phyloP scores from a whole-genome alignment of 2,113 vertebrate species.

The Phalacrocorax carbo region DNA sequence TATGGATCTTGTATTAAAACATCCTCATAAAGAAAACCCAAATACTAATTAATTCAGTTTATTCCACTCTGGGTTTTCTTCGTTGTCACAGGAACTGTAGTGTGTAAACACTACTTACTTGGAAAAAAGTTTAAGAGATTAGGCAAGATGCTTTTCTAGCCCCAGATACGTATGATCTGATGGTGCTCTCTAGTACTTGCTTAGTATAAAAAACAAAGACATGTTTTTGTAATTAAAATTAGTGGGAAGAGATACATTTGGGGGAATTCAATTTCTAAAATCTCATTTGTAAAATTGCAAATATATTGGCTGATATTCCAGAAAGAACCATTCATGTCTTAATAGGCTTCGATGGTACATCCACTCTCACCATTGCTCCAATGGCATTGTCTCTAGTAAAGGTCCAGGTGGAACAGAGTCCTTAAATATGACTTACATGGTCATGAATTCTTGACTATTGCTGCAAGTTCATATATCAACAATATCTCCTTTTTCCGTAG shows the following conservation, averaged over 20 bases:
- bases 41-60: neutral
- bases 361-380: neutral
- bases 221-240: neutral
- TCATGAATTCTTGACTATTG: neutral
- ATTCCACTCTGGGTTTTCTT: neutral
- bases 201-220: neutral
- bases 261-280: neutral
- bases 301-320: neutral
- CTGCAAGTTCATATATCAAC: neutral
- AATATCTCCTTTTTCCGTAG: slow-evolving; percentile 57
- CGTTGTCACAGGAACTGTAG: neutral
- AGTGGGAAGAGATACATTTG: neutral
- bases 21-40: neutral
- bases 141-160: neutral
- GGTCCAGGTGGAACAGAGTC: neutral
- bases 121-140: neutral
- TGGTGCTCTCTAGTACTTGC: neutral
- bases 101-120: neutral
- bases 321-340: neutral
- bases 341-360: neutral
- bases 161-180: neutral
- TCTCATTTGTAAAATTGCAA: neutral
- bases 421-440: neutral
- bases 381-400: neutral
- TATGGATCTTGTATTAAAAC: neutral